Conservation (phyloP, 2,797 vertebrate genomes). For the Tenualosa thibaudeaui region DNA sequence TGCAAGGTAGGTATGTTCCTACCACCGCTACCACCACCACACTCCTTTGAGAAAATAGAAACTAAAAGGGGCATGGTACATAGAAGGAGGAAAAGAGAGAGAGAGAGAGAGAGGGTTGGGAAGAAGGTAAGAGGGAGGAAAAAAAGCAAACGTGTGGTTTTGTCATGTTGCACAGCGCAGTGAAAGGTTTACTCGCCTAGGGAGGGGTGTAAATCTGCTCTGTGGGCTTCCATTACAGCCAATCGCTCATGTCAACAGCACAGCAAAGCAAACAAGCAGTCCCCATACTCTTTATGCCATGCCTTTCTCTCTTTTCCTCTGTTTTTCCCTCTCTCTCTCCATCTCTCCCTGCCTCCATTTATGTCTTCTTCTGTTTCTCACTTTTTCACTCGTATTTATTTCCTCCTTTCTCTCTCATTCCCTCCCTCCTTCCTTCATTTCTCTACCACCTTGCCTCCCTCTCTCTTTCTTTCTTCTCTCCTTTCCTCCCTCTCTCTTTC, state of each 20-base stretch:
- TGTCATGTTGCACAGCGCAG: slow-evolving; percentile 17
- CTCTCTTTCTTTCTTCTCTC: slow-evolving; percentile 29
- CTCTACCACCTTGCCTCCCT: not conserved
- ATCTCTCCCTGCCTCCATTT: slow-evolving; percentile 6
- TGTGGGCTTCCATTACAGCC: slow-evolving; percentile 8
- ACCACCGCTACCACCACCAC: slow-evolving; percentile 45
- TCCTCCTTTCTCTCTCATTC: not conserved
- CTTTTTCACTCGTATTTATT: not conserved
- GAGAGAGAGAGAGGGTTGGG: not conserved
- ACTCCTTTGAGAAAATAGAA: slow-evolving; percentile 51
- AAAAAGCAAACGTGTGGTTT: slow-evolving; percentile 25
- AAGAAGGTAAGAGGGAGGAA: not conserved
- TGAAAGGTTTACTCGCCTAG: slow-evolving; percentile 20
- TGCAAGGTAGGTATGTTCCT: slow-evolving; percentile 62
- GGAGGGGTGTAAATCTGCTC: slow-evolving; percentile 8
- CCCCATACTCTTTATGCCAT: not conserved
- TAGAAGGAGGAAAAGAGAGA: slow-evolving; percentile 37
- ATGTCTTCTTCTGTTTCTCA: slow-evolving; percentile 25
- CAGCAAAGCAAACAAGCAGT: not conserved
- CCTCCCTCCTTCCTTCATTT: not conserved
- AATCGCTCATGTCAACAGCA: not conserved
- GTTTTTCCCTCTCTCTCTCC: not conserved
- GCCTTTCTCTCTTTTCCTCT: not conserved
- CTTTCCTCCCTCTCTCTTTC: not conserved
- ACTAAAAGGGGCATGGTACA: slow-evolving; percentile 28